Conservation (phyloP, 2,888 invertebrate species). For the Heliconius sara region DNA sequence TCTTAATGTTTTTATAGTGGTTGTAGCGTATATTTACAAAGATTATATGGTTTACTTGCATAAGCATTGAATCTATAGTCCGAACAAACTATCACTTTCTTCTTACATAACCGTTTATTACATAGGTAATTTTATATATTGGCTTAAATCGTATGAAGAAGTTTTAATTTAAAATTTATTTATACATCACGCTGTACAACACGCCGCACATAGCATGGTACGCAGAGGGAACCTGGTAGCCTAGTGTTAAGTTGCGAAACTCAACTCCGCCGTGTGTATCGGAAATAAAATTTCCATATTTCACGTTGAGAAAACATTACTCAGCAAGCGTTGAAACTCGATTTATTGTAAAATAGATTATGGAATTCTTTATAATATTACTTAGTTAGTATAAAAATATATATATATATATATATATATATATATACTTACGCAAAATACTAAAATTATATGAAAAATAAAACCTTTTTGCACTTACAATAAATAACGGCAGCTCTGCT, state of each 20-base stretch:
- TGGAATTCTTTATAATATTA: background rate
- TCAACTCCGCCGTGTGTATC: too few species aligned
- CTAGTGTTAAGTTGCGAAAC: too few species aligned
- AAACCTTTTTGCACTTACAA: slow-evolving; percentile 13
- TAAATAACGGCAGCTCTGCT: slow-evolving; percentile 5
- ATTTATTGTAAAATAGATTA: background rate
- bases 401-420: background rate
- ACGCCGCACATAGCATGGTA: too few species aligned
- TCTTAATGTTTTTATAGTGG: background rate
- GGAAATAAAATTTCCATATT: background rate
- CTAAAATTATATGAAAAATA: background rate
- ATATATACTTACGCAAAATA: background rate
- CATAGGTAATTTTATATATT: background rate
- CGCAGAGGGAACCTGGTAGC: too few species aligned
- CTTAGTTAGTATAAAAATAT: background rate
- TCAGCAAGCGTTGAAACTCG: too few species aligned
- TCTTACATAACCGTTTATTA: slow-evolving; percentile 58
- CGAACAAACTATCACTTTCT: slow-evolving; percentile 64
- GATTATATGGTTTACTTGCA: slow-evolving; percentile 58
- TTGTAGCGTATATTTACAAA: slow-evolving; percentile 5
- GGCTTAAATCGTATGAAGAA: background rate
- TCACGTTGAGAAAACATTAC: background rate
- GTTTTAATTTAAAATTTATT: too few species aligned
- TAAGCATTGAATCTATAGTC: slow-evolving; percentile 53
- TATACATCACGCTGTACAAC: too few species aligned